phyloP scores from a whole-genome alignment of 2,797 vertebrate species.

The Morus bassanus region DNA sequence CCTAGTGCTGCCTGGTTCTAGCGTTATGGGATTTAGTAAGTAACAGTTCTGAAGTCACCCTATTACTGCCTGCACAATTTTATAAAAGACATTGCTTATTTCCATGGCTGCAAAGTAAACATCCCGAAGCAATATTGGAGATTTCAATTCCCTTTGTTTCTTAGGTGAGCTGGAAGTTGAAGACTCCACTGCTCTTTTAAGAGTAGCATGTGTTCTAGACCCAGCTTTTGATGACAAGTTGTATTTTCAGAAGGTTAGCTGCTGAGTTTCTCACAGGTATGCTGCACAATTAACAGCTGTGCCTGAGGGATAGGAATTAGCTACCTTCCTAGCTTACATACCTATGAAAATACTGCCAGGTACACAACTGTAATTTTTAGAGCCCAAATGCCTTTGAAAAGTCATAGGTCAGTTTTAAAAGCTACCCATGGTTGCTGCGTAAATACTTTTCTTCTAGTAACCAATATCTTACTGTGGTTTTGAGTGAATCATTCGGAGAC shows the following conservation, averaged over 20 bases:
- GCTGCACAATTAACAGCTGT: background rate
- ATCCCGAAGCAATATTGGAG: background rate
- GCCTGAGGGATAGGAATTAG: background rate
- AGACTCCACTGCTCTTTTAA: background rate
- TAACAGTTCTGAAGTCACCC: background rate
- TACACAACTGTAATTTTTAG: background rate
- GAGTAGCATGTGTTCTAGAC: background rate
- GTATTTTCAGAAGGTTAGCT: background rate
- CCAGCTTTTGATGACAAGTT: background rate
- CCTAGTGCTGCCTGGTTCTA: background rate
- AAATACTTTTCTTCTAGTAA: background rate
- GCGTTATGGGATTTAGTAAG: background rate
- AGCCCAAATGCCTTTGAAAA: background rate
- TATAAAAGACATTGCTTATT: background rate
- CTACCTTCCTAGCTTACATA: background rate
- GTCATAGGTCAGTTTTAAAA: background rate
- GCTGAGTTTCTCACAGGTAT: background rate
- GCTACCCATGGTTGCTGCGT: accelerated
- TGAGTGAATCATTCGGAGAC: background rate
- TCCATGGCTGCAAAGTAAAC: background rate
- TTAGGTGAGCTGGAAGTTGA: background rate
- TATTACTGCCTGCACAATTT: background rate
- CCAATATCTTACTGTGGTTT: background rate
- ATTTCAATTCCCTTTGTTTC: background rate
- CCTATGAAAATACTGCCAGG: background rate